These are phyloP conservation scores for Nannoperca australis DNA, from an alignment of 2,797 vertebrate species.

Conservation along the genomic window DNA sequence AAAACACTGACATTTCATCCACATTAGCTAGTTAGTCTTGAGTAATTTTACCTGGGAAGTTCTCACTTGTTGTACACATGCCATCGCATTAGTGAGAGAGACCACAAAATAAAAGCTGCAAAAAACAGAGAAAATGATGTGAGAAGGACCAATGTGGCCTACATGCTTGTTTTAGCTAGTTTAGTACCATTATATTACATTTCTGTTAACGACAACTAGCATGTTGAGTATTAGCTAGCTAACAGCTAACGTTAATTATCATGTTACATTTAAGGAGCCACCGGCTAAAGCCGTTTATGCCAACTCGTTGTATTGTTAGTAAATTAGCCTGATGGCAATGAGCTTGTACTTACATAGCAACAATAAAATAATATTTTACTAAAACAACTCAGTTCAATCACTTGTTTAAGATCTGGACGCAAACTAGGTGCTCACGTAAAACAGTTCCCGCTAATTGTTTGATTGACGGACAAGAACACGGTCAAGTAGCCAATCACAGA, in stretches of 20 bases:
- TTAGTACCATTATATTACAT: background rate
- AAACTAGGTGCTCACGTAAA: background rate
- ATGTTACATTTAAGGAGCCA: background rate
- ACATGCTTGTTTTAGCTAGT: background rate
- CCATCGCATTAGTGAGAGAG: constrained; percentile 65
- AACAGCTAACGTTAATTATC: background rate
- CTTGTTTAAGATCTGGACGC: background rate
- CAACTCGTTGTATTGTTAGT: background rate
- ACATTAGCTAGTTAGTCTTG: background rate
- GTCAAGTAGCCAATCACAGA: constrained; percentile 51
- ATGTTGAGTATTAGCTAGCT: background rate
- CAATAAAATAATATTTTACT: background rate
- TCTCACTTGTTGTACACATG: constrained; percentile 71
- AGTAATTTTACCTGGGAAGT: constrained; percentile 72
- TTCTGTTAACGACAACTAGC: background rate
- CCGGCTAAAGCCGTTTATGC: background rate
- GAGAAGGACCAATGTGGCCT: background rate
- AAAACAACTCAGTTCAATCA: background rate
- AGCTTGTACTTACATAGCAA: constrained; percentile 17
- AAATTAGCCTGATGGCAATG: background rate
- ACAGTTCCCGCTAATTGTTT: constrained; percentile 36
- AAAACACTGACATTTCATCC: background rate
- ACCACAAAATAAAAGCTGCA: background rate
- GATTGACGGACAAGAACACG: constrained; percentile 11
- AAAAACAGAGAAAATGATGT: background rate